Evolutionary conservation across 2,797 vertebrate species (phyloP).

Genomic region (Arnoldichthys spilopterus): DNA sequence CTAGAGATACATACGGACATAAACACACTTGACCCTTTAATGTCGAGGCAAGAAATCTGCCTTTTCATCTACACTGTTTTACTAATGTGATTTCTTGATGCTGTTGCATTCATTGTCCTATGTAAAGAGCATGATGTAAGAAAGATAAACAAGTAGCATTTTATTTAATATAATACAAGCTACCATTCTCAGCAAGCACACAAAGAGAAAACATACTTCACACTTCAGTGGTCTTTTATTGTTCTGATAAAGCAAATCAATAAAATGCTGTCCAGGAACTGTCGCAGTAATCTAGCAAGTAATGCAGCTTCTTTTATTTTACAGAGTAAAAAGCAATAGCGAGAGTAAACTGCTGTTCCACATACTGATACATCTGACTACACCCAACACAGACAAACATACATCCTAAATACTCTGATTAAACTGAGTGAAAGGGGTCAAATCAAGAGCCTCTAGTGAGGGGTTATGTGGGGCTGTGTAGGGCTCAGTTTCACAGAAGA

Average conservation of each 20-base stretch:
- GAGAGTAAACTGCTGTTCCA: too few relatives aligned
- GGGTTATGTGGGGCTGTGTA: background rate
- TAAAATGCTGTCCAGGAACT: background rate
- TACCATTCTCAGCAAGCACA: too few relatives aligned
- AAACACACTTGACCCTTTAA: background rate
- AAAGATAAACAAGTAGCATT: too few relatives aligned
- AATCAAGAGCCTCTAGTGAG: background rate
- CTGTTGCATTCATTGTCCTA: background rate
- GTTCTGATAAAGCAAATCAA: background rate
- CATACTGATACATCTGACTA: too few relatives aligned
- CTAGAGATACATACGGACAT: constrained; percentile 3
- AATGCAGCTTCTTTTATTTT: background rate
- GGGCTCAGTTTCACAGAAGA: background rate
- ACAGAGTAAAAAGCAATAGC: background rate
- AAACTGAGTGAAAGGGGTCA: too few relatives aligned
- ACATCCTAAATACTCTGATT: too few relatives aligned
- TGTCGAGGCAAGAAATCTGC: background rate
- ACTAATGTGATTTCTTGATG: background rate
- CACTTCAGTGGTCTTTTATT: background rate
- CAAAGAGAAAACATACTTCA: background rate
- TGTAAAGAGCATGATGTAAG: background rate
- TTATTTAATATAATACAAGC: too few relatives aligned
- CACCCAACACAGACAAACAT: too few relatives aligned
- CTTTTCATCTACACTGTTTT: background rate
- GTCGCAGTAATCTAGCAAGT: too few relatives aligned